Evolutionary conservation across 1,140 invertebrate genomes (phyloP), one percentile per base, ranked within the genome.

Genomic region (Brachystomella parvula): DNA sequence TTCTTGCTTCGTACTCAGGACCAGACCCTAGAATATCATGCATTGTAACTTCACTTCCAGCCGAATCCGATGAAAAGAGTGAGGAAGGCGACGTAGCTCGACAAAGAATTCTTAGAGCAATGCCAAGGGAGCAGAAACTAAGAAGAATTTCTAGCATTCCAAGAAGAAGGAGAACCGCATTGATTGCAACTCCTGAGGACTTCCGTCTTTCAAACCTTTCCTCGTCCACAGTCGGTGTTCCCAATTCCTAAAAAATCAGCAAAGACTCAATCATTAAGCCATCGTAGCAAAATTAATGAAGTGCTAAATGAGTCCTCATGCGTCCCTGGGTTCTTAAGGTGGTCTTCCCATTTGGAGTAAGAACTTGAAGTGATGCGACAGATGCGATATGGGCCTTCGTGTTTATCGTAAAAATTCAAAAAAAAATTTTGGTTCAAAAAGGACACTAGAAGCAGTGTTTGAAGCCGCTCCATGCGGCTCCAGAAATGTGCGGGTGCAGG

Each of bases 101-200:
- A 35, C 59, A 73, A 3, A 71, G 28, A 2, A 73, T 69, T 26
- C 67, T 63, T 26, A 73, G 53, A 9, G 64, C 63, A 24, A 73
- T 71, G 3, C 72, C 72, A 29, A 73, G 57, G 3, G 68, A 68
- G 49, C 63, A 68, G 64, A 71, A 73, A 29, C 63, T 61, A 26
- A 73, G 59, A 1, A 73, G 56, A 15, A 71, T 69, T 59, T 71
- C 64, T 1, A 73, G 61, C 24, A 73, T 61, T 12, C 69, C 61
- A 12, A 70, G 53, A n/a, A 73, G 61, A 17, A 73, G 65, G 44
- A 73, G 67, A 39, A 73, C 59, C 0, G 72, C 67, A 47, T 69
- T 69, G 56, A 73, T 73, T 0, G 53, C 60, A 3, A 65, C 61
- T 30, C 69, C 72, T 0, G 69, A 31, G 1, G 72, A 71, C 19